phyloP scores from a whole-genome alignment of 2,888 invertebrate species.

The Heliconius cydno region DNA sequence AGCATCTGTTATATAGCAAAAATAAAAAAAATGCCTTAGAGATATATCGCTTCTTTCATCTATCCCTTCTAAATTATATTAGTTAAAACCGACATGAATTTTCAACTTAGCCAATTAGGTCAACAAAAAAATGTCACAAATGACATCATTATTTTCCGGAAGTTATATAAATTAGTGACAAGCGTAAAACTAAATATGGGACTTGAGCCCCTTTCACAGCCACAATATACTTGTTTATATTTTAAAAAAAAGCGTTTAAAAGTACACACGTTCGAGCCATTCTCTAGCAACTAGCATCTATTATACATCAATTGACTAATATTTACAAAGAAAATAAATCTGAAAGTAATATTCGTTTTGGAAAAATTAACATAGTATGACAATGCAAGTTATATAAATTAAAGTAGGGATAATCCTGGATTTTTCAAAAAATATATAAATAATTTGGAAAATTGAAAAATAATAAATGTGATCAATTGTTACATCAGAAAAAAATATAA shows the following conservation, averaged over 20 bases:
- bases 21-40: constrained; percentile 54
- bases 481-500: no score
- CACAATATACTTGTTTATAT: constrained; percentile 73
- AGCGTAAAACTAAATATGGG: constrained; percentile 74
- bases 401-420: neutral
- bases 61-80: neutral
- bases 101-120: neutral
- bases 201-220: constrained; percentile 77
- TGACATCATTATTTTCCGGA: constrained; percentile 24
- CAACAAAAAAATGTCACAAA: neutral
- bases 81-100: neutral
- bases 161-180: constrained; percentile 77
- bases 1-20: constrained; percentile 56
- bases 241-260: constrained; percentile 73
- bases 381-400: neutral
- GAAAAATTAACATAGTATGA: neutral
- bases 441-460: neutral
- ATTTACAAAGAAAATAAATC: constrained; percentile 61
- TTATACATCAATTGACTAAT: constrained; percentile 71
- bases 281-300: constrained; percentile 54
- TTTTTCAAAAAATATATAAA: neutral
- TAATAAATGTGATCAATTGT: no score
- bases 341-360: neutral
- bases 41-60: constrained; percentile 40
- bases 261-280: constrained; percentile 72